These are phyloP conservation scores for Brienomyrus brachyistius DNA, from an alignment of 2,113 vertebrate genomes.

Conservation along the genomic window DNA sequence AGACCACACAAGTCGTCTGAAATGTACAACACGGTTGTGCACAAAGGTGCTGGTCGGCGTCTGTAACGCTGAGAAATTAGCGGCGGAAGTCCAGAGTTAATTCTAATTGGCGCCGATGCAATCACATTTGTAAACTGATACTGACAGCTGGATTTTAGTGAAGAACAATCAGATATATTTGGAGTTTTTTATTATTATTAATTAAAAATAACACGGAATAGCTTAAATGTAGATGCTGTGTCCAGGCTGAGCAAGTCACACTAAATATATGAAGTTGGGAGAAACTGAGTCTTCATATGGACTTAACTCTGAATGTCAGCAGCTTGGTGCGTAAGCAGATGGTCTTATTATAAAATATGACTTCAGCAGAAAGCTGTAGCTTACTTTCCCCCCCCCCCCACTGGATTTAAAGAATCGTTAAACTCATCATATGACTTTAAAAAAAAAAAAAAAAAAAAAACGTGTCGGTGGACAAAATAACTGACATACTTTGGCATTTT, in stretches of 20 bases:
- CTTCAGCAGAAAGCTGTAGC: neutral
- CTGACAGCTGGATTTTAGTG: neutral
- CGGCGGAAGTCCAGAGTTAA: neutral
- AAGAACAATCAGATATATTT: neutral
- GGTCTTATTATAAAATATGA: neutral
- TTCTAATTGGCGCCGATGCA: neutral
- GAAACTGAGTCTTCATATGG: neutral
- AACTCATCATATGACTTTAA: neutral
- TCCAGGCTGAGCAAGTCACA: neutral
- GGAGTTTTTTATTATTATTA: neutral
- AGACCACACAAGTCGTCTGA: neutral
- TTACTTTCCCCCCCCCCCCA: neutral
- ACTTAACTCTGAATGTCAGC: neutral
- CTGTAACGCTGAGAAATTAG: neutral
- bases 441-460: no score
- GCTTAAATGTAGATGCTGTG: neutral
- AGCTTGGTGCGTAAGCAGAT: neutral
- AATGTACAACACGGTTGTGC: neutral
- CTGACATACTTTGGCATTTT: neutral
- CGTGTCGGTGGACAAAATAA: neutral
- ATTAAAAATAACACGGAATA: neutral
- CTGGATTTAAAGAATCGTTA: no score
- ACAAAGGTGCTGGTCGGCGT: neutral
- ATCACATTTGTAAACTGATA: neutral
- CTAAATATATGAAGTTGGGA: neutral